These are phyloP conservation scores for rat (Rattus norvegicus) DNA, from an alignment of 2,113 vertebrate genomes.

Conservation along the genomic window GRCr8 NC_086019.1:175176001-175176500, in stretches of 20 bases:
- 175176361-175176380: background rate
- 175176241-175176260: background rate
- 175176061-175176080: background rate
- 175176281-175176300: background rate
- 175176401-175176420: background rate
- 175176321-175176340: background rate
- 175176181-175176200: background rate
- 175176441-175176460: background rate
- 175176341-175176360: background rate
- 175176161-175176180: background rate
- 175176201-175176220: background rate
- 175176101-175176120: background rate
- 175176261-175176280: background rate
- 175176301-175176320: background rate
- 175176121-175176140: background rate
- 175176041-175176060: background rate
- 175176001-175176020: background rate
- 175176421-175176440: too few relatives aligned
- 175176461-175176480: background rate
- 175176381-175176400: background rate
- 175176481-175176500: background rate
- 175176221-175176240: background rate
- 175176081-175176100: background rate
- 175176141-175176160: background rate
- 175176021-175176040: background rate